Evolutionary conservation across 2,888 invertebrate species (phyloP).

Genomic region (Enoplolaimus lenunculus): DNA sequence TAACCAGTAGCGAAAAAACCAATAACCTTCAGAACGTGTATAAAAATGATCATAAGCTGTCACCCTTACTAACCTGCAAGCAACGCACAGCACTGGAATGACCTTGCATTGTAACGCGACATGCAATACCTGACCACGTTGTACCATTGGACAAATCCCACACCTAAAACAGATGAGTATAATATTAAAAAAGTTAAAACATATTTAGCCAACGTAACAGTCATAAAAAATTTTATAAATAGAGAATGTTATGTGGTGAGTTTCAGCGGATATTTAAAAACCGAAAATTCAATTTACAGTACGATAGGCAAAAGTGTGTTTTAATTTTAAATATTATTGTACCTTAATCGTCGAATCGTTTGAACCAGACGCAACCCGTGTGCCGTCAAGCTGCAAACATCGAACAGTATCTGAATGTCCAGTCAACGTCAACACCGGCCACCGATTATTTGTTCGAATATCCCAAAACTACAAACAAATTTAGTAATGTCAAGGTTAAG

Average conservation of each 20-base stretch:
- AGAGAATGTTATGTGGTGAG: too few species aligned
- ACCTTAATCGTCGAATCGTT: constrained; percentile 46
- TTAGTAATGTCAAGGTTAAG: constrained; percentile 11
- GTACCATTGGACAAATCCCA: constrained; percentile 46
- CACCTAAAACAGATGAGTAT: constrained; percentile 33
- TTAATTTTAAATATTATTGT: too few species aligned
- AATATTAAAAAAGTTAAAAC: constrained; percentile 12
- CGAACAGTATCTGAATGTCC: constrained; percentile 48
- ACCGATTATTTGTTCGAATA: constrained; percentile 46
- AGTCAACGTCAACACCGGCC: constrained; percentile 47
- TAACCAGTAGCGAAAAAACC: too few species aligned
- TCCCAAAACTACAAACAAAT: constrained; percentile 44
- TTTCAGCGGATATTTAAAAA: not conserved
- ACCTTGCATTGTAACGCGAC: constrained; percentile 48
- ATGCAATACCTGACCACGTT: constrained; percentile 47
- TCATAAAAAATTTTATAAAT: too few species aligned
- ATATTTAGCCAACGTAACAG: not conserved
- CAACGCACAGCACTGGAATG: constrained; percentile 47
- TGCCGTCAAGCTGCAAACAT: constrained; percentile 45
- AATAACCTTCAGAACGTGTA: too few species aligned
- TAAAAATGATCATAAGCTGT: too few species aligned
- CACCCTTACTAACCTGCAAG: constrained; percentile 41
- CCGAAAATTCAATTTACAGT: constrained; percentile 7
- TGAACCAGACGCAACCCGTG: constrained; percentile 44
- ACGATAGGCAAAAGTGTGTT: too few species aligned